Evolutionary conservation across 2,888 invertebrate genomes (phyloP).

Genomic region (Apeira syringaria): DNA sequence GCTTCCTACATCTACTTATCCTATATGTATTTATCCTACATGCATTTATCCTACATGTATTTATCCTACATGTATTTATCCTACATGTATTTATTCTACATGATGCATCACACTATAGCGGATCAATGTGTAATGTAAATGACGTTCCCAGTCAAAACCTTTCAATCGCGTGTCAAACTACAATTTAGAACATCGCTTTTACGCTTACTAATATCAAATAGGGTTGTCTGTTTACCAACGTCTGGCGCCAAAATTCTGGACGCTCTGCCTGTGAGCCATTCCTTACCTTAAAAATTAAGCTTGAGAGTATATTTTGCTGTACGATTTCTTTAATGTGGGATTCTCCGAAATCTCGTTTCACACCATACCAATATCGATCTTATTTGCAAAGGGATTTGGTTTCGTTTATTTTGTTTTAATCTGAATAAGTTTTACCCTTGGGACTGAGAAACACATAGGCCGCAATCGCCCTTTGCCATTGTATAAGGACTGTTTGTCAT

Average conservation of each 20-base stretch:
- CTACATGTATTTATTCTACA: too few relatives aligned
- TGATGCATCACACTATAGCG: too few relatives aligned
- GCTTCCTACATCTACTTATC: too few relatives aligned
- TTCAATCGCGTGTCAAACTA: conserved; percentile 39
- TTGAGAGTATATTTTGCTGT: background rate
- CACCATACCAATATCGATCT: conserved; percentile 25
- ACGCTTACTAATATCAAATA: conserved; percentile 28
- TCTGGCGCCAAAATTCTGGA: conserved; percentile 69
- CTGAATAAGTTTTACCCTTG: conserved; percentile 14
- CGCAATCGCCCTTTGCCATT: conserved; percentile 35
- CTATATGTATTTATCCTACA: too few relatives aligned
- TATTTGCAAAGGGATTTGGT: background rate
- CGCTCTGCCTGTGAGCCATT: conserved; percentile 35
- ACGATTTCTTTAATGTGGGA: background rate
- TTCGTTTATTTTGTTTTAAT: conserved; percentile 6
- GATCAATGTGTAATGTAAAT: conserved; percentile 3
- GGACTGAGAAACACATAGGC: conserved; percentile 8
- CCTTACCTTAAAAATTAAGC: background rate
- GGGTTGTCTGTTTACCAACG: conserved; percentile 56
- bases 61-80: too few relatives aligned
- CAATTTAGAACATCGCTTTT: conserved; percentile 42
- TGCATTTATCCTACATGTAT: too few relatives aligned
- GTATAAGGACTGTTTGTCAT: conserved; percentile 33
- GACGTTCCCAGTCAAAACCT: conserved; percentile 12
- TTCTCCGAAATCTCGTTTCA: background rate